A percentile compares a stretch with the other conserved stretches of the same genome.
phyloP scores from a whole-genome alignment of 2,113 vertebrate genomes.

The Tiliqua scincoides region DNA sequence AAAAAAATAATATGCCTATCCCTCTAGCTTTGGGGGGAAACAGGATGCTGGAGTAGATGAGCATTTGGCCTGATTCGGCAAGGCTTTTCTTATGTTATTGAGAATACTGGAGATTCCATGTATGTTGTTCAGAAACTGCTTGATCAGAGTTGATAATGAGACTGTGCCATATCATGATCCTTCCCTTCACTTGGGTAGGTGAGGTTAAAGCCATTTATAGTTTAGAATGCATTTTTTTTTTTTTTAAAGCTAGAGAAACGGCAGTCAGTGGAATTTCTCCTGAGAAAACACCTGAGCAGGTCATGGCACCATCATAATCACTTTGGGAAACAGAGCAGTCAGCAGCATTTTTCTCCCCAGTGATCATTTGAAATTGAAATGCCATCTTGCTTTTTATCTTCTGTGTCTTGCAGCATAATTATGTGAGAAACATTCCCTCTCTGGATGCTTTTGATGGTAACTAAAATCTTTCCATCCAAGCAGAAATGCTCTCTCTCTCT shows the following conservation, averaged over 20 bases:
- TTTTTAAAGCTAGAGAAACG: not conserved
- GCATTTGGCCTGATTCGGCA: too few species aligned
- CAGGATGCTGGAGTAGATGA: too few species aligned
- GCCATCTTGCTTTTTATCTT: not conserved
- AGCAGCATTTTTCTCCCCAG: slow-evolving; percentile 28
- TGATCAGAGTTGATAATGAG: not conserved
- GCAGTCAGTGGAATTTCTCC: slow-evolving; percentile 26
- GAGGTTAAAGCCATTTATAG: slow-evolving; percentile 10
- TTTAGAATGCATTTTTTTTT: slow-evolving; percentile 27
- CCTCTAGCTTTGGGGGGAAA: too few species aligned
- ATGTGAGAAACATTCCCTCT: slow-evolving; percentile 18
- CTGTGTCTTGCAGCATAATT: not conserved
- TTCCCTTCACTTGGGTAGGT: slow-evolving; percentile 18
- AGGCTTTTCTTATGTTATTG: too few species aligned
- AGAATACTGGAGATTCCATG: not conserved
- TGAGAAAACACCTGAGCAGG: not conserved
- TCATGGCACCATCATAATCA: not conserved
- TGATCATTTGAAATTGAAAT: slow-evolving; percentile 29
- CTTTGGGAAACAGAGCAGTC: slow-evolving; percentile 10
- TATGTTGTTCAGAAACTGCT: not conserved
- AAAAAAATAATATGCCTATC: too few species aligned
- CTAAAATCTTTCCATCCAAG: not conserved
- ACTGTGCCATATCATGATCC: slow-evolving; percentile 21
- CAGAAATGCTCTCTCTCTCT: not conserved
- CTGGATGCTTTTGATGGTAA: not conserved